phyloP scores from a whole-genome alignment of 2,113 vertebrate species.

The Sander lucioperca region DNA sequence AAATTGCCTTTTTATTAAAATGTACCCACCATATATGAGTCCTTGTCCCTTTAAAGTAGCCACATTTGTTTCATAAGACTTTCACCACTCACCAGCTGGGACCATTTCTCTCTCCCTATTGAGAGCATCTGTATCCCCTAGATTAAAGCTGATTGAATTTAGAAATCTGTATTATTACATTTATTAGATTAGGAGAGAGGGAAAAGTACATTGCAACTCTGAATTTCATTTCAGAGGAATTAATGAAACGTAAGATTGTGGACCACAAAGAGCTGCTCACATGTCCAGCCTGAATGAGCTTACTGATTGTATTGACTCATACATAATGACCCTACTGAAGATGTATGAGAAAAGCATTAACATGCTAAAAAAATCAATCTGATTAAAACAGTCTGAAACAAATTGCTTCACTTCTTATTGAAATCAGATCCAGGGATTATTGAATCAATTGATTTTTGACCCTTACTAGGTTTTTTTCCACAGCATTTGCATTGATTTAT shows the following conservation, averaged over 20 bases:
- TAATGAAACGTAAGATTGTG: constrained; percentile 71
- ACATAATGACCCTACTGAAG: constrained; percentile 77
- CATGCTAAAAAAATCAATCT: constrained; percentile 64
- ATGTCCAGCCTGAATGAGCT: constrained; percentile 71
- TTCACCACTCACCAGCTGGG: constrained; percentile 66
- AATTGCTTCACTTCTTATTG: constrained; percentile 61
- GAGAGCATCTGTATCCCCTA: constrained; percentile 69
- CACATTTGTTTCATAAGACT: constrained; percentile 30
- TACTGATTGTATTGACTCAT: constrained; percentile 77
- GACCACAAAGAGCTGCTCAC: constrained; percentile 65
- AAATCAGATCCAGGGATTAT: constrained; percentile 55
- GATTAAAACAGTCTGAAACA: constrained; percentile 74
- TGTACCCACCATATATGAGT: constrained; percentile 8
- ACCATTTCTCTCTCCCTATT: constrained; percentile 60
- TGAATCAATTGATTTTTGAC: constrained; percentile 50
- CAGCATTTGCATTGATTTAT: constrained; percentile 12
- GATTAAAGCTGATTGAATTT: constrained; percentile 80
- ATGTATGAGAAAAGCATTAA: constrained; percentile 72
- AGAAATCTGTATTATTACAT: constrained; percentile 76
- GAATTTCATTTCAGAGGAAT: constrained; percentile 74
- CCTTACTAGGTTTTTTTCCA: neutral
- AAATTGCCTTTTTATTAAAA: constrained; percentile 22
- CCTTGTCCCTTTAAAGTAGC: constrained; percentile 36
- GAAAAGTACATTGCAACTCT: constrained; percentile 61
- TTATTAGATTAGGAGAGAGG: constrained; percentile 74